Conservation (phyloP, 1,140 invertebrate species). For the Campoletis sonorensis region DNA sequence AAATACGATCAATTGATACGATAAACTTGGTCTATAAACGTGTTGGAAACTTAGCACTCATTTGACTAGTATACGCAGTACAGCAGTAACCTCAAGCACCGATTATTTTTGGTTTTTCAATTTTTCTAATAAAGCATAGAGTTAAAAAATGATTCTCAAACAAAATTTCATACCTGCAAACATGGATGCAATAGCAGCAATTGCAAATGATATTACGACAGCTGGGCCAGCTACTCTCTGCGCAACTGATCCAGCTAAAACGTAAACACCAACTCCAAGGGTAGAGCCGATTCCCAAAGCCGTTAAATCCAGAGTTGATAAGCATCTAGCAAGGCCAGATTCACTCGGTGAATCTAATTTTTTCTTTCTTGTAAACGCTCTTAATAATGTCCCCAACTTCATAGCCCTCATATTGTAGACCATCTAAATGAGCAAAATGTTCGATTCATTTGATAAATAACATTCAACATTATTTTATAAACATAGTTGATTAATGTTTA, state of each 20-base stretch:
- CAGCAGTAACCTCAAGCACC: no score
- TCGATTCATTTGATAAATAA: neutral
- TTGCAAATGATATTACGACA: conserved; percentile 88
- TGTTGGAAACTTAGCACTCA: no score
- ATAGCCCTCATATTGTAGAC: conserved; percentile 42
- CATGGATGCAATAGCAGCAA: conserved; percentile 90
- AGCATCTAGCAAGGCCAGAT: conserved; percentile 81
- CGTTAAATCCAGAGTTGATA: conserved; percentile 86
- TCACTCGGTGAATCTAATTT: conserved; percentile 55
- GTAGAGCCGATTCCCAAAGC: conserved; percentile 90
- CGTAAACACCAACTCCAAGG: conserved; percentile 92
- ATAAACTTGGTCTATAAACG: no score
- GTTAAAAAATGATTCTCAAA: neutral
- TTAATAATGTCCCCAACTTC: conserved; percentile 44
- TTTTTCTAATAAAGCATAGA: neutral
- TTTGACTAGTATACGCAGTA: no score
- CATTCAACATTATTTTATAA: conserved; percentile 4
- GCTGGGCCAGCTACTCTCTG: conserved; percentile 87
- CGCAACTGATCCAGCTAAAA: conserved; percentile 90
- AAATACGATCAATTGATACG: no score
- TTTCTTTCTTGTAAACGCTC: conserved; percentile 64
- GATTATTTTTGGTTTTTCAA: neutral
- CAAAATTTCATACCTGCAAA: conserved; percentile 82
- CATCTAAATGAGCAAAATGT: conserved; percentile 47
- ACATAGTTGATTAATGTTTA: no score